Percentiles rank a stretch among this genome's conserved stretches.
Conservation (phyloP, 2,888 invertebrate species). For the Abrostola tripartita region DNA sequence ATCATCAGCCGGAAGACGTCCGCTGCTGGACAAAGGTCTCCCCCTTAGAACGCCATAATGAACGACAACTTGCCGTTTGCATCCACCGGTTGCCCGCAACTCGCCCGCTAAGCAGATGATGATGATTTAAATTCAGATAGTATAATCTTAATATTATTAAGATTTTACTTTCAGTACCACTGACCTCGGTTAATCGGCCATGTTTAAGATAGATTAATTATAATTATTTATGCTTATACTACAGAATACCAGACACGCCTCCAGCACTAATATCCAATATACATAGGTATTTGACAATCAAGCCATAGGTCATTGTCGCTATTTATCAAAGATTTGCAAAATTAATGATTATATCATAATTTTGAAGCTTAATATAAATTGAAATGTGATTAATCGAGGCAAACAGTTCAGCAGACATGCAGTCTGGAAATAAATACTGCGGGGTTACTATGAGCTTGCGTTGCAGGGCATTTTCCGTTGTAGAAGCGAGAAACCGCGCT, state of each 20-base stretch:
- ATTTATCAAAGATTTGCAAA: slow-evolving; percentile 38
- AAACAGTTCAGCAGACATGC: slow-evolving; percentile 23
- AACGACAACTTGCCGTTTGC: too few species aligned
- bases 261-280: slow-evolving; percentile 16
- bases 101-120: too few species aligned
- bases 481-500: too few species aligned
- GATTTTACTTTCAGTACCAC: slow-evolving; percentile 6
- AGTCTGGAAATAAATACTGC: slow-evolving; percentile 41
- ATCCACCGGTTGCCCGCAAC: too few species aligned
- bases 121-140: too few species aligned
- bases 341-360: slow-evolving; percentile 47
- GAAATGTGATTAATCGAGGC: slow-evolving; percentile 41
- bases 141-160: not conserved
- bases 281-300: slow-evolving; percentile 24
- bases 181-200: not conserved
- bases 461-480: too few species aligned
- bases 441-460: slow-evolving; percentile 6
- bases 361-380: slow-evolving; percentile 40
- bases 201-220: slow-evolving; percentile 1
- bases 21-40: too few species aligned
- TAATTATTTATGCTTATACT: not conserved
- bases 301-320: slow-evolving; percentile 49
- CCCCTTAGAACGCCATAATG: too few species aligned
- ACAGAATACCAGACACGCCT: not conserved
- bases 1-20: too few species aligned